These are phyloP conservation scores for Eurytoma adleriae DNA, from an alignment of 2,888 invertebrate species.

Conservation along the genomic window DNA sequence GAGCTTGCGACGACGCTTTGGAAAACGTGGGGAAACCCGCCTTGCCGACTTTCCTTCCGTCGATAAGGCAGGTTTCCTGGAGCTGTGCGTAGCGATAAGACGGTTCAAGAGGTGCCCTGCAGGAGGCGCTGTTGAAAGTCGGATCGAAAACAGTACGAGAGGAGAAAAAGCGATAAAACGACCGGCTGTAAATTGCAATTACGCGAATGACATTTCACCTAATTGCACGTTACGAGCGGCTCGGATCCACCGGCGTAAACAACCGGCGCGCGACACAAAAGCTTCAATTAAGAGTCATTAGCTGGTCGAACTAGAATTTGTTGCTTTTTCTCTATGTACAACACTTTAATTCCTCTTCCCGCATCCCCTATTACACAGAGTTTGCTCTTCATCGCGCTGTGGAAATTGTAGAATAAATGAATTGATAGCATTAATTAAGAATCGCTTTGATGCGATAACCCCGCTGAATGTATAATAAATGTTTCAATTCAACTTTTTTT, in stretches of 20 bases:
- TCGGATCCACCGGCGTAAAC: conserved; percentile 22
- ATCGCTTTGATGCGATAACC: background rate
- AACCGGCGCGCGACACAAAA: conserved; percentile 27
- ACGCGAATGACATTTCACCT: conserved; percentile 40
- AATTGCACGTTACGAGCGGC: conserved; percentile 11
- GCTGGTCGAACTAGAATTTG: conserved; percentile 12
- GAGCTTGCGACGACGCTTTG: background rate
- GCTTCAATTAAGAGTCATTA: conserved; percentile 40
- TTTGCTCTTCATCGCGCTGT: background rate
- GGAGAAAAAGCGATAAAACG: background rate
- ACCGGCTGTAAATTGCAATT: conserved; percentile 41
- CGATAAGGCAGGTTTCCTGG: conserved; percentile 5
- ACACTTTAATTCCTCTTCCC: background rate
- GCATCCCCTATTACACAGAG: background rate
- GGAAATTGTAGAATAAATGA: conserved; percentile 14
- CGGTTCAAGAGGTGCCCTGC: background rate
- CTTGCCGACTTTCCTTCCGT: background rate
- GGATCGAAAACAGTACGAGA: background rate
- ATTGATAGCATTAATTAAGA: conserved; percentile 41
- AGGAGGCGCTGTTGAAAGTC: conserved; percentile 7
- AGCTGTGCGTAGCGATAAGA: too few species aligned
- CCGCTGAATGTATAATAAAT: conserved; percentile 33
- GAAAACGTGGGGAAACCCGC: background rate
- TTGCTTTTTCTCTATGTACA: background rate
- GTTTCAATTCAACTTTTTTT: conserved; percentile 19